phyloP scores from a whole-genome alignment of 2,888 invertebrate species.

The Leptarthrus brevirostris region DNA sequence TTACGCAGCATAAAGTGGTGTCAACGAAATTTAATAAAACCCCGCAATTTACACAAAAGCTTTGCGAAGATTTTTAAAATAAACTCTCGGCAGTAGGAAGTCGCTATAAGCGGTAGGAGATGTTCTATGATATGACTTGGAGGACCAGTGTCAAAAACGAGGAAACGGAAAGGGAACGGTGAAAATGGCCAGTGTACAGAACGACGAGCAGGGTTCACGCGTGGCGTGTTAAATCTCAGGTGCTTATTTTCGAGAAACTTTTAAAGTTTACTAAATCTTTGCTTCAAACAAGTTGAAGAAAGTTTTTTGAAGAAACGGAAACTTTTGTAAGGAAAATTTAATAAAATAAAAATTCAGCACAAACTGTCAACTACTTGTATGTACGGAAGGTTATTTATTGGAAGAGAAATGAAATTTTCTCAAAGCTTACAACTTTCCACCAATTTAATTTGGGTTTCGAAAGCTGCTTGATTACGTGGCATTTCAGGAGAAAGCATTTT shows the following conservation, averaged over 20 bases:
- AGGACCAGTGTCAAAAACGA: not conserved
- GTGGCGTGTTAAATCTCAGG: slow-evolving; percentile 51
- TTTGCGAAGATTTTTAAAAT: slow-evolving; percentile 45
- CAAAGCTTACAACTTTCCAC: slow-evolving; percentile 15
- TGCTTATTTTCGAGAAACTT: slow-evolving; percentile 51
- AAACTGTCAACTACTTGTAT: slow-evolving; percentile 51
- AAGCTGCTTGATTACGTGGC: slow-evolving; percentile 8
- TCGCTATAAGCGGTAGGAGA: not conserved
- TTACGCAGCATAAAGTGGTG: slow-evolving; percentile 53
- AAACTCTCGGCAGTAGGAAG: not conserved
- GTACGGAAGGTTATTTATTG: slow-evolving; percentile 49
- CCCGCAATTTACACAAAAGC: slow-evolving; percentile 52
- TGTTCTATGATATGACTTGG: not conserved
- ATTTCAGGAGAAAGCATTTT: slow-evolving; percentile 3
- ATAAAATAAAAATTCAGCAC: slow-evolving; percentile 51
- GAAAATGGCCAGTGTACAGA: not conserved
- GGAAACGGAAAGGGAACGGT: not conserved
- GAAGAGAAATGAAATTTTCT: slow-evolving; percentile 32
- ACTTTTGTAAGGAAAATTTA: slow-evolving; percentile 51
- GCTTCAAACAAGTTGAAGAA: slow-evolving; percentile 45
- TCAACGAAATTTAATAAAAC: slow-evolving; percentile 53
- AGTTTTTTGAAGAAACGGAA: slow-evolving; percentile 25
- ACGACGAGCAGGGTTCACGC: slow-evolving; percentile 37
- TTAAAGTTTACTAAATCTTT: slow-evolving; percentile 52
- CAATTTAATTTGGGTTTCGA: slow-evolving; percentile 30